Evolutionary conservation across 2,888 invertebrate genomes (phyloP).

Genomic region (Fissipunctia ypsillon): DNA sequence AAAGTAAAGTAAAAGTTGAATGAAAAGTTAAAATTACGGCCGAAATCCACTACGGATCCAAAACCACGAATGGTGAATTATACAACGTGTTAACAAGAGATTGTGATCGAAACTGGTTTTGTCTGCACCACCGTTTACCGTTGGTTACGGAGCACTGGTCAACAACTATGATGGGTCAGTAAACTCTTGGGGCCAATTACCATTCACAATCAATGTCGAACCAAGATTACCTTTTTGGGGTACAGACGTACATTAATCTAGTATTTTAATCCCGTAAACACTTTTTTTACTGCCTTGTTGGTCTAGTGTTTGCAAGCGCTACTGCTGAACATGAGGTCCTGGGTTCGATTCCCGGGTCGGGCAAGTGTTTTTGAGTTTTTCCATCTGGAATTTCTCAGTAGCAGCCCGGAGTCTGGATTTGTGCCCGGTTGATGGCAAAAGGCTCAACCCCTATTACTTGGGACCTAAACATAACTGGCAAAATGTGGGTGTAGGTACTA

Average conservation of each 20-base stretch:
- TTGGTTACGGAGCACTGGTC: neutral
- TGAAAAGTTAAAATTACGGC: neutral
- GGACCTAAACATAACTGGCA: too few relatives aligned
- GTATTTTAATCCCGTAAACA: too few relatives aligned
- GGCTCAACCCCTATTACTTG: too few relatives aligned
- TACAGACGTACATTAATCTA: neutral
- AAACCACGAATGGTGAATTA: neutral
- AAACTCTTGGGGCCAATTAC: constrained; percentile 23
- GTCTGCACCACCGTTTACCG: constrained; percentile 7
- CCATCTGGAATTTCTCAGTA: too few relatives aligned
- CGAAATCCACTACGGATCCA: neutral
- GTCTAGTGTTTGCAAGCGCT: too few relatives aligned
- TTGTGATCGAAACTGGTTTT: constrained; percentile 17
- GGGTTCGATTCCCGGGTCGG: too few relatives aligned
- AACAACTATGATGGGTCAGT: constrained; percentile 4
- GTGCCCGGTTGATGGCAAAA: too few relatives aligned
- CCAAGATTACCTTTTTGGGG: neutral
- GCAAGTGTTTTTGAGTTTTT: too few relatives aligned
- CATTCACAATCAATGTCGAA: constrained; percentile 13
- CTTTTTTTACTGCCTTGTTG: too few relatives aligned
- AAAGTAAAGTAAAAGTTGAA: neutral
- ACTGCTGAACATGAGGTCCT: too few relatives aligned
- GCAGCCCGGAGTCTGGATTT: too few relatives aligned
- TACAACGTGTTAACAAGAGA: constrained; percentile 1
- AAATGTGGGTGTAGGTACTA: too few relatives aligned